Evolutionary conservation across 2,888 invertebrate genomes (phyloP).

Genomic region (Stenurella melanura): DNA sequence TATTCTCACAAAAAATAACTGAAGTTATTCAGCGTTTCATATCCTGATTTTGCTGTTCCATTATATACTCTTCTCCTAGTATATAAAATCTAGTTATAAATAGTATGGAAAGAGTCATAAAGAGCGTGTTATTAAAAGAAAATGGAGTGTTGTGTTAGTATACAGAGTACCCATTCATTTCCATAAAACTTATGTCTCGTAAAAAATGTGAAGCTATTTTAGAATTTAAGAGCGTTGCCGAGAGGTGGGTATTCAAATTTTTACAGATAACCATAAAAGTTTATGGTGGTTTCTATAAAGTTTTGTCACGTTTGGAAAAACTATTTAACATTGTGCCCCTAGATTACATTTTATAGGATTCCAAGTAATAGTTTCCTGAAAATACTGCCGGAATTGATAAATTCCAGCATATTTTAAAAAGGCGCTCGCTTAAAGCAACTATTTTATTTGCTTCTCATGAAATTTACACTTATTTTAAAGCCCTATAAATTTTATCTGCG

Average conservation of each 20-base stretch:
- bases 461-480: conserved; percentile 51
- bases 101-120: conserved; percentile 1
- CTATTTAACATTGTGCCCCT: conserved; percentile 37
- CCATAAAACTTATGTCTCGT: conserved; percentile 36
- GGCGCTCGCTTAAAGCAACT: conserved; percentile 23
- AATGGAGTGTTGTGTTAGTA: conserved; percentile 26
- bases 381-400: conserved; percentile 36
- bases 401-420: conserved; percentile 39
- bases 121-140: conserved; percentile 22
- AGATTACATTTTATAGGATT: conserved; percentile 40
- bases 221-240: conserved; percentile 35
- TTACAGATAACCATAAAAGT: conserved; percentile 39
- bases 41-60: too few species aligned
- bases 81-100: not conserved
- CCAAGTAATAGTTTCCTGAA: conserved; percentile 29
- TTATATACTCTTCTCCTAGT: not conserved
- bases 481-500: conserved; percentile 44
- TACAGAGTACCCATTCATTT: conserved; percentile 34
- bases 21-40: too few species aligned
- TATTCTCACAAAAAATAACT: too few species aligned
- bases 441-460: conserved; percentile 44
- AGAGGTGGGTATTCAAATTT: conserved; percentile 37
- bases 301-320: conserved; percentile 38
- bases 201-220: conserved; percentile 35
- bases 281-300: conserved; percentile 37